These are phyloP conservation scores for Acanthosepion esculentum DNA, from an alignment of 2,888 invertebrate genomes.

Conservation along the genomic window DNA sequence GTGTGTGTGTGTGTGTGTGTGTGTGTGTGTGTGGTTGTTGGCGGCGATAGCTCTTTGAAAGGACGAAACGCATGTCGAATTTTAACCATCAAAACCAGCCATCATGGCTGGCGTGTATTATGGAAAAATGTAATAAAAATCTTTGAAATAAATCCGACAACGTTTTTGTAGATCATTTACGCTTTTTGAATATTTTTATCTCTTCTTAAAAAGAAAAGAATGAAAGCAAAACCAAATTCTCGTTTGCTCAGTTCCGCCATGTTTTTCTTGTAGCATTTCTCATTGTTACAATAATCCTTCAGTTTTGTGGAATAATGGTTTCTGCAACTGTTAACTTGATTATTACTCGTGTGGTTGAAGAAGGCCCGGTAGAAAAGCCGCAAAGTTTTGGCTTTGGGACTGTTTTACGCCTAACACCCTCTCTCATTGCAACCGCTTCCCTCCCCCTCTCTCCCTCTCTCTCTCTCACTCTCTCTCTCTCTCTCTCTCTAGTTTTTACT, in stretches of 20 bases:
- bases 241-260: not conserved
- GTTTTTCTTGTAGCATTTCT: not conserved
- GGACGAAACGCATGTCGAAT: not conserved
- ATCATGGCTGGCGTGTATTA: not conserved
- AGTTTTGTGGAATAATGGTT: not conserved
- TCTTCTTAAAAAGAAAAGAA: not conserved
- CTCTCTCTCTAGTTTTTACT: no score
- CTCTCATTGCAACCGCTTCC: no score
- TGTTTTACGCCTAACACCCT: no score
- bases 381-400: no score
- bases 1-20: no score
- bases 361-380: not conserved
- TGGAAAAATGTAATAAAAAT: not conserved
- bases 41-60: no score
- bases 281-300: not conserved
- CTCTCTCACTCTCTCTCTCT: no score
- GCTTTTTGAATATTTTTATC: not conserved
- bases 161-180: not conserved
- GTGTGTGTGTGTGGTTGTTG: no score
- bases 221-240: not conserved
- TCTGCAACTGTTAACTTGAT: not conserved
- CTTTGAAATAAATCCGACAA: conserved; percentile 17
- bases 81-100: not conserved
- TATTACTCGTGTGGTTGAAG: not conserved
- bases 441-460: no score